A percentile compares a stretch with the other conserved stretches of the same genome.
Conservation (phyloP, 1,140 invertebrate genomes). For the Pomacea maculata region DNA sequence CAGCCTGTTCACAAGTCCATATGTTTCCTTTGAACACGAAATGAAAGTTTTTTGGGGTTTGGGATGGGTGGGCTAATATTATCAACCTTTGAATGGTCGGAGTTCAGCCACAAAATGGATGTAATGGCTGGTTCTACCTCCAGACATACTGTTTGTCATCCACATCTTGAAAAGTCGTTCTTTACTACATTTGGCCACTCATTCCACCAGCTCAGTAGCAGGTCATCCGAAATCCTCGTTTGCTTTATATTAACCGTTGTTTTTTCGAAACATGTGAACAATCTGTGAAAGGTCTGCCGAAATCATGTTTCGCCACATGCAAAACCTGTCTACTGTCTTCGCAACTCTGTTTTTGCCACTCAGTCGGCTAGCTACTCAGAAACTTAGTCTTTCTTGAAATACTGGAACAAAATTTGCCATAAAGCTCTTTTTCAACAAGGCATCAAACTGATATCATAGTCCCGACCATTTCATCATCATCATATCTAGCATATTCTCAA, state of each 20-base stretch:
- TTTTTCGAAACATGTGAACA: too few species aligned
- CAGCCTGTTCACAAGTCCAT: too few species aligned
- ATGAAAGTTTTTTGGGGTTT: too few species aligned
- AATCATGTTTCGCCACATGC: not conserved
- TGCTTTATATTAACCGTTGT: not conserved
- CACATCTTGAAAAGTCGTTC: too few species aligned
- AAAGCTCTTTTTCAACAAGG: not conserved
- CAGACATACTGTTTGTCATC: too few species aligned
- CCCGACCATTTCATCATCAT: not conserved
- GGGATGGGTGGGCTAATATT: too few species aligned
- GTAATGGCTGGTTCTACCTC: too few species aligned
- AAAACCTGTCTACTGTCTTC: not conserved
- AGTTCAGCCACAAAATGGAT: too few species aligned
- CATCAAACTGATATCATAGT: not conserved
- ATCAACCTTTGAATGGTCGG: too few species aligned
- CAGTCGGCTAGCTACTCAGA: not conserved
- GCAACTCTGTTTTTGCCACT: not conserved
- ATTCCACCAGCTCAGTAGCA: not conserved
- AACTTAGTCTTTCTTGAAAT: not conserved
- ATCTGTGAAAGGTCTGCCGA: not conserved
- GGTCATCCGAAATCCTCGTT: not conserved
- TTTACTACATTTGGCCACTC: too few species aligned
- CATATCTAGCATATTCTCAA: conserved; percentile 12
- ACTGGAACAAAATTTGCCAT: not conserved
- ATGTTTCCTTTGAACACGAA: too few species aligned